Base-by-base conservation (phyloP, 2,888 invertebrate genomes). In the Pachymerium ferrugineum region DNA sequence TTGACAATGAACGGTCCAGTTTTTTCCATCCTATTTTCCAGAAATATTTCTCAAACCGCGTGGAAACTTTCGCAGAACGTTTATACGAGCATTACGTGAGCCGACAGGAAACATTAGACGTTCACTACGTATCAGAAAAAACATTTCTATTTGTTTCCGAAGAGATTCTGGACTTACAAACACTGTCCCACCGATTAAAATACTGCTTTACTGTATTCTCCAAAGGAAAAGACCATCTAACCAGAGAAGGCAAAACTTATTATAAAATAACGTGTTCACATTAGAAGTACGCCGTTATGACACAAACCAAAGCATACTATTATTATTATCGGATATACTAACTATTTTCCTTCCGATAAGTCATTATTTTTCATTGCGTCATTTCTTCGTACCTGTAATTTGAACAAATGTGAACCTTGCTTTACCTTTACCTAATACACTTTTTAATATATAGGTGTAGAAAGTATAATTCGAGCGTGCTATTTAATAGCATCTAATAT, bases 401-500 rank as follows among this genome's bases (percentile, higher is more conserved):
- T n/a, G n/a, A n/a, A n/a, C n/a, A n/a, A n/a, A n/a, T n/a, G n/a
- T n/a, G n/a, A n/a, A n/a, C n/a, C n/a, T n/a, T n/a, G n/a, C n/a
- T n/a, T n/a, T n/a, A n/a, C n/a, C n/a, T n/a, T n/a, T n/a, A n/a
- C n/a, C n/a, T n/a, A n/a, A n/a, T n/a, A n/a, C n/a, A n/a, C n/a
- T n/a, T n/a, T n/a, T 33, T 69, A 3, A 33, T 71, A 2, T n/a
- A 5, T 25, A 73, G 73, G 25, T 6, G 67, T 68, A 6, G 35
- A 28, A 68, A 19, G 19, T 6, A 25, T 73, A 29, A 42, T 73
- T 19, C 12, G 31, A 10, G 29, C 29, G n/a, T 62, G 30, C 19
- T 73, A 68, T 35, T 31, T 68, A 31, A 31, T 73, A 35, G 73
- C 73, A 6, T 73, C 73, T 31, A 35, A 62, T n/a, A 67, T 73